These are phyloP conservation scores for Gambusia yucatana DNA, from an alignment of 2,797 vertebrate genomes.

Conservation along the genomic window DNA sequence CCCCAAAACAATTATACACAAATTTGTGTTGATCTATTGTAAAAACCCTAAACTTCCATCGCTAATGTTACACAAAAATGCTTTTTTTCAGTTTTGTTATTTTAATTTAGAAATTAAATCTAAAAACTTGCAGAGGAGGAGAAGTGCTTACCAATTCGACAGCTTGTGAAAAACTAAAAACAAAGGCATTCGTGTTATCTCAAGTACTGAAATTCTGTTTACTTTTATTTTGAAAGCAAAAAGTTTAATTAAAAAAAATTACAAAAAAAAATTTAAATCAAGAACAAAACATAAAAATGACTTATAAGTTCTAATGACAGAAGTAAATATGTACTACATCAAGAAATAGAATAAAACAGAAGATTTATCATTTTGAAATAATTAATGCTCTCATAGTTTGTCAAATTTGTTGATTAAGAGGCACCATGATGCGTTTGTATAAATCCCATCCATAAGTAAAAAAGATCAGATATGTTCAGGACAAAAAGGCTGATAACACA, in stretches of 20 bases:
- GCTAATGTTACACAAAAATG: too few species aligned
- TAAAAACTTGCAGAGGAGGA: not conserved
- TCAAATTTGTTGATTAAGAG: conserved; percentile 33
- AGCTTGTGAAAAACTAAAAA: not conserved
- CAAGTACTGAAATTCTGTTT: not conserved
- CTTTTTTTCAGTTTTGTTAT: too few species aligned
- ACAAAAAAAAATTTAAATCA: not conserved
- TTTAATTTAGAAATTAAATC: too few species aligned
- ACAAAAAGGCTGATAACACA: not conserved
- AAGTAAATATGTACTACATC: not conserved
- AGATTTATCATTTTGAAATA: not conserved
- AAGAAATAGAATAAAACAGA: not conserved
- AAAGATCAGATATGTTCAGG: conserved; percentile 2
- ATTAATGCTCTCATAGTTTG: not conserved
- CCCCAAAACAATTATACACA: too few species aligned
- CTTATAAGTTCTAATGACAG: not conserved
- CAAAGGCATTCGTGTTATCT: not conserved
- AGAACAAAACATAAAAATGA: not conserved
- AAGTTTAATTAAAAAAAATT: not conserved
- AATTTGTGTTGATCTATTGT: too few species aligned
- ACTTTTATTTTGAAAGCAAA: not conserved
- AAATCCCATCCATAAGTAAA: not conserved
- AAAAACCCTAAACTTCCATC: too few species aligned
- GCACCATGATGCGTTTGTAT: conserved; percentile 32
- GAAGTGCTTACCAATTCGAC: not conserved